These are phyloP conservation scores for Dendropsophus ebraccatus DNA, from an alignment of 2,113 vertebrate genomes.

Conservation along the genomic window DNA sequence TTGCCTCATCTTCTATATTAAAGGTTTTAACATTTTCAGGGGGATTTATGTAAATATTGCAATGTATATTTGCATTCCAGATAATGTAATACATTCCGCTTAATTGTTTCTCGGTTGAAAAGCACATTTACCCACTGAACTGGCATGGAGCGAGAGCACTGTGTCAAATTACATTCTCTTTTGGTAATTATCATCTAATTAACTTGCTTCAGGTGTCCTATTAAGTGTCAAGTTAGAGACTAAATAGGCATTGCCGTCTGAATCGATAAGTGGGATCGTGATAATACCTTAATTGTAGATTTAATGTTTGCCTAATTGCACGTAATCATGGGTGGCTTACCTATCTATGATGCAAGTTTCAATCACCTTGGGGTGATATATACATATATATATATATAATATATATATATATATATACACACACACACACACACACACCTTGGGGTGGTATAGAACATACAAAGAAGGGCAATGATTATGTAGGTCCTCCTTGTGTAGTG, in stretches of 20 bases:
- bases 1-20: constrained; percentile 28
- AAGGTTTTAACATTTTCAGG: neutral
- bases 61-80: constrained; percentile 54
- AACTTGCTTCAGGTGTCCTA: constrained; percentile 65
- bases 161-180: constrained; percentile 69
- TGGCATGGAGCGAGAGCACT: constrained; percentile 63
- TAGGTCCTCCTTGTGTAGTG: no score
- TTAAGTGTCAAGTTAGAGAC: constrained; percentile 60
- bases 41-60: constrained; percentile 51
- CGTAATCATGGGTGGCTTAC: constrained; percentile 18
- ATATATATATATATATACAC: no score
- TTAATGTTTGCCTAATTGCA: constrained; percentile 65
- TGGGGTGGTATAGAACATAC: no score
- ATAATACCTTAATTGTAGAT: constrained; percentile 66
- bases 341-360: neutral
- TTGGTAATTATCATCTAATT: constrained; percentile 71
- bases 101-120: constrained; percentile 55
- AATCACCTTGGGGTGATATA: neutral
- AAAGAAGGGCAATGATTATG: no score
- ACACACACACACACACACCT: no score
- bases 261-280: constrained; percentile 60
- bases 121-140: constrained; percentile 64
- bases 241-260: constrained; percentile 65
- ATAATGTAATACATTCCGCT: constrained; percentile 58
- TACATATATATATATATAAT: no score